phyloP scores from a whole-genome alignment of 2,888 invertebrate genomes.

The Monochamus alternatus region DNA sequence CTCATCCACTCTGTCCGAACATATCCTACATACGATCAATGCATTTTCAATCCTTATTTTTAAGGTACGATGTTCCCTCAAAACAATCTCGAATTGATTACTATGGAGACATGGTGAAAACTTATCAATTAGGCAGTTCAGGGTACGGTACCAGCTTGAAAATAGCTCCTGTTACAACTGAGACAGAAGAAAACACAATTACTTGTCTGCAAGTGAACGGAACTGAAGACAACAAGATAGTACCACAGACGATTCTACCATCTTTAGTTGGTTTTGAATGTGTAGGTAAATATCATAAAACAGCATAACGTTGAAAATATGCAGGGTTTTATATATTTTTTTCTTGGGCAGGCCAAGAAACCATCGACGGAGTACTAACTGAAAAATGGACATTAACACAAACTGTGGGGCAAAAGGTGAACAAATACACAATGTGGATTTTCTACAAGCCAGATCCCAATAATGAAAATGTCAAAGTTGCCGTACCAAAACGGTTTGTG shows the following conservation, averaged over 20 bases:
- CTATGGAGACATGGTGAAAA: slow-evolving; percentile 96
- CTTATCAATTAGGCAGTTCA: slow-evolving; percentile 82
- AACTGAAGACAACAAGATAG: slow-evolving; percentile 74
- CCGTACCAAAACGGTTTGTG: slow-evolving; percentile 79
- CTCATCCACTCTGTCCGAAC: too few species aligned
- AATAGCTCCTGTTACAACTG: slow-evolving; percentile 89
- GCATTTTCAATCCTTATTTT: background rate
- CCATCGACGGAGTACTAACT: slow-evolving; percentile 80
- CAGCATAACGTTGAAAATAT: too few species aligned
- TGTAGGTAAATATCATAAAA: slow-evolving; percentile 69
- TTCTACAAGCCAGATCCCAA: slow-evolving; percentile 78
- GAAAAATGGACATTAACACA: slow-evolving; percentile 85
- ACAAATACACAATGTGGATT: slow-evolving; percentile 93
- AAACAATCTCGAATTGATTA: slow-evolving; percentile 93
- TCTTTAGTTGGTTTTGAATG: slow-evolving; percentile 83
- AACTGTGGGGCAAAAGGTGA: slow-evolving; percentile 84
- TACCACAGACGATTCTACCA: slow-evolving; percentile 86
- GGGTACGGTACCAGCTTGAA: slow-evolving; percentile 85
- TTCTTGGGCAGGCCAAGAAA: slow-evolving; percentile 75
- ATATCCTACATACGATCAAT: too few species aligned
- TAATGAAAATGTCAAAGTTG: slow-evolving; percentile 69
- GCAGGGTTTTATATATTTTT: background rate
- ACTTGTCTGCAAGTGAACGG: slow-evolving; percentile 92
- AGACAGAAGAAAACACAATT: slow-evolving; percentile 78
- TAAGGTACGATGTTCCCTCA: slow-evolving; percentile 81